Evolutionary conservation across 2,888 invertebrate species (phyloP).

Genomic region (Euspilapteryx auroguttella): DNA sequence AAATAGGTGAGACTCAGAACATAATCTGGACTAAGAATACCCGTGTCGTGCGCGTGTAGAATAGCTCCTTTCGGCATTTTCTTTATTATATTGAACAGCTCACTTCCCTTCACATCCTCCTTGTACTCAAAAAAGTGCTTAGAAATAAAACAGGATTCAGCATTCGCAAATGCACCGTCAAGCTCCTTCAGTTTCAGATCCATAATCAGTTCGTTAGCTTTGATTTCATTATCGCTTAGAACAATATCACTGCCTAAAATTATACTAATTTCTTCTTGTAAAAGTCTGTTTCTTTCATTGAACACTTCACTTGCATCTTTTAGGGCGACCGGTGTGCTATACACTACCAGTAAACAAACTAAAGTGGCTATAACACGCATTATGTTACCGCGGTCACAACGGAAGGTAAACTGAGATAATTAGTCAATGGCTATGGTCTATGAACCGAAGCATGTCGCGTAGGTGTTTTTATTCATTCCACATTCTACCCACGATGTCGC

Average conservation of each 20-base stretch:
- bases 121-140: conserved; percentile 67
- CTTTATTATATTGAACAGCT: conserved; percentile 67
- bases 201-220: conserved; percentile 64
- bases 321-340: background rate
- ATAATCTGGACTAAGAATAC: conserved; percentile 64
- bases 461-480: no score
- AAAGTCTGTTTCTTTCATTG: conserved; percentile 1
- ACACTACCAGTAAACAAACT: no score
- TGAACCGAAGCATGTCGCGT: no score
- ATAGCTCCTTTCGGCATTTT: conserved; percentile 76
- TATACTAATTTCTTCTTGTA: conserved; percentile 40
- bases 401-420: no score
- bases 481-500: no score
- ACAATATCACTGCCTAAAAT: conserved; percentile 52
- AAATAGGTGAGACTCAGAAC: conserved; percentile 66
- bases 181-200: conserved; percentile 54
- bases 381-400: no score
- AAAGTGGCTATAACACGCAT: no score
- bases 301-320: background rate
- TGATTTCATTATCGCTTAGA: conserved; percentile 45
- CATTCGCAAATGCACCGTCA: conserved; percentile 52
- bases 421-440: no score
- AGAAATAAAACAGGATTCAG: conserved; percentile 64
- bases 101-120: conserved; percentile 58
- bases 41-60: conserved; percentile 71